Base-by-base conservation (phyloP, 2,888 invertebrate genomes). In the Chesias legatella region DNA sequence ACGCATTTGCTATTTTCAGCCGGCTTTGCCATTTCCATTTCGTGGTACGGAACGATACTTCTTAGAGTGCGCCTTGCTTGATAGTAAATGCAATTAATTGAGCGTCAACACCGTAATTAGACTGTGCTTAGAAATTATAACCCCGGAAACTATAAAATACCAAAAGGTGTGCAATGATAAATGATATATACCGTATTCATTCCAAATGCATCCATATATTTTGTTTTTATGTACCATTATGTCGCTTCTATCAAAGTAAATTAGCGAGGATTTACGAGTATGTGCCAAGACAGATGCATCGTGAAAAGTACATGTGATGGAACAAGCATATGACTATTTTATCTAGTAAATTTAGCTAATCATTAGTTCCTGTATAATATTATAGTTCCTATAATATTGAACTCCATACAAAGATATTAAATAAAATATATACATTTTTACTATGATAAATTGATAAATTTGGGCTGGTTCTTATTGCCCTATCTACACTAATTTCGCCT, bases 1-100 rank as follows among this genome's bases (percentile, higher is more conserved):
- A 83, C 82, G 79, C 76, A 77, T 78, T 53, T 48, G 58, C 63
- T 85, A 85, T 86, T 84, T 85, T 71, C 46, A 64, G 68, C 56
- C 53, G 38, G 51, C 47, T 53, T 57, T 59, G 36, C 52, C 60
- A 63, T 50, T 60, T 47, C 43, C 37, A 50, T 43, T 60, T 56
- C 49, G 40, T 63, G 53, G 59, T 66, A 65, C 62, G 54, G 51
- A 48, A 38, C 63, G 43, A 63, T 65, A 53, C 47, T 47, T 67
- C 60, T 47, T 48, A 42, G 25, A 47, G 53, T 58, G 52, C 50
- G 54, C 48, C 44, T 53, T 36, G 43, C 51, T 58, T 58, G 62
- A 62, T 60, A 59, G 36, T 51, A 48, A 38, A 13, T 29, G 48
- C 35, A 46, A 60, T 66, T 56, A 60, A 63, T 60, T 31, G 36